Conservation (phyloP, 2,797 vertebrate species). For the Denticeps clupeoides region DNA sequence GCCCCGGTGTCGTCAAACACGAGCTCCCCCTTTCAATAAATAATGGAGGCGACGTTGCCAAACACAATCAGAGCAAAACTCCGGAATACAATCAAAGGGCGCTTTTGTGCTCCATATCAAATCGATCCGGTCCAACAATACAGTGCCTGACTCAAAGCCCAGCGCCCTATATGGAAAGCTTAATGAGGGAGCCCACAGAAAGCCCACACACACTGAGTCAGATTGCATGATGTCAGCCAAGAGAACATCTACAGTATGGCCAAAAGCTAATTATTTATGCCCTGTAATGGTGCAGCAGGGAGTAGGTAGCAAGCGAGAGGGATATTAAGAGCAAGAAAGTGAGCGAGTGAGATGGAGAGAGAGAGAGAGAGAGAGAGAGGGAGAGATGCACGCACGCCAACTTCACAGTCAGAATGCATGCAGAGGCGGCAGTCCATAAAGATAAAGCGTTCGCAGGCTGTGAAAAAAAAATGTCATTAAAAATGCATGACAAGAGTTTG, state of each 20-base stretch:
- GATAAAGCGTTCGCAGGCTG: conserved; percentile 21
- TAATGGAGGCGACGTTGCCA: neutral
- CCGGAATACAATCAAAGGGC: too few relatives aligned
- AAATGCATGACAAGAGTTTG: conserved; percentile 27
- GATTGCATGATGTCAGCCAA: conserved; percentile 12
- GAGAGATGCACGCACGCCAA: neutral
- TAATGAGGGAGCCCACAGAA: conserved; percentile 29
- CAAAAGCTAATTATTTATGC: conserved; percentile 7
- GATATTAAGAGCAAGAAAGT: neutral
- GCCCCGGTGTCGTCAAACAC: neutral
- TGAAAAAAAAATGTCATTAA: conserved; percentile 30
- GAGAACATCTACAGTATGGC: conserved; percentile 15
- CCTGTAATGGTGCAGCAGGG: conserved; percentile 2
- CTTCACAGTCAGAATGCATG: neutral
- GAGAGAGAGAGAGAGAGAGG: neutral
- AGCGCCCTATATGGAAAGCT: conserved; percentile 13
- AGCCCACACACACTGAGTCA: conserved; percentile 15
- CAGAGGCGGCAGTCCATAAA: conserved; percentile 1
- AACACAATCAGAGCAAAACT: neutral
- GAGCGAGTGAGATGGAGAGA: neutral
- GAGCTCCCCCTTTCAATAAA: too few relatives aligned
- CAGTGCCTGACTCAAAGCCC: conserved; percentile 24
- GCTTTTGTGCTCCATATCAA: conserved; percentile 16
- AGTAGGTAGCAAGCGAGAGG: neutral
- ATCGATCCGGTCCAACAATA: conserved; percentile 22